Conservation (phyloP, 2,797 vertebrate genomes). For the Molossus molossus region DNA sequence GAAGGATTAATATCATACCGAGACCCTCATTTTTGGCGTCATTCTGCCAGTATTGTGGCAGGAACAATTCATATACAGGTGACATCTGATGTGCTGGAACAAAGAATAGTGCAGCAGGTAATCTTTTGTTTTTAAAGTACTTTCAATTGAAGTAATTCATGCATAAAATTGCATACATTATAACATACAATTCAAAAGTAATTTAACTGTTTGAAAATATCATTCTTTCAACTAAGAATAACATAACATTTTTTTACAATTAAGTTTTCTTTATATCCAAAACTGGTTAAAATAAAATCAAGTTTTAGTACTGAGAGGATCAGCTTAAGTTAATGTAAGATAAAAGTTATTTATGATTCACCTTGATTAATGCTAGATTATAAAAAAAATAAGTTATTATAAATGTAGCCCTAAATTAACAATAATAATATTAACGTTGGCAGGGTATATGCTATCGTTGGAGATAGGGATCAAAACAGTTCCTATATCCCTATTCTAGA, state of each 20-base stretch:
- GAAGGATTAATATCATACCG: constrained; percentile 98
- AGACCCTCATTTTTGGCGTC: constrained; percentile 98
- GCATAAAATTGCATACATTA: not conserved
- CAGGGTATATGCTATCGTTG: not conserved
- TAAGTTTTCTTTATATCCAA: constrained; percentile 54
- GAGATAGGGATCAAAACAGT: constrained; percentile 19
- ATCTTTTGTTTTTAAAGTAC: constrained; percentile 67
- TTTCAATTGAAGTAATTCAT: constrained; percentile 45
- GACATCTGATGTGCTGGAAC: constrained; percentile 96
- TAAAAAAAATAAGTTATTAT: constrained; percentile 52
- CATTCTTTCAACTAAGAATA: not conserved
- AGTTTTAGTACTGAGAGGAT: constrained; percentile 16
- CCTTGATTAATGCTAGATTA: not conserved
- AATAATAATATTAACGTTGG: not conserved
- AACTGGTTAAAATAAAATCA: constrained; percentile 59
- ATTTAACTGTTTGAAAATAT: constrained; percentile 26
- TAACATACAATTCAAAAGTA: constrained; percentile 11
- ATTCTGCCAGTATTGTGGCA: constrained; percentile 95
- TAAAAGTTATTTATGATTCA: constrained; percentile 30
- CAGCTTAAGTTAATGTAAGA: constrained; percentile 60
- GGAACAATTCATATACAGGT: constrained; percentile 98
- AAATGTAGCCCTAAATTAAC: constrained; percentile 35
- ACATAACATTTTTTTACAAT: constrained; percentile 5
- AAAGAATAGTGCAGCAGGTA: constrained; percentile 98
- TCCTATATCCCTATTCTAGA: not conserved